These are phyloP conservation scores for Calonectris borealis DNA, from an alignment of 2,113 vertebrate species.

Conservation along the genomic window DNA sequence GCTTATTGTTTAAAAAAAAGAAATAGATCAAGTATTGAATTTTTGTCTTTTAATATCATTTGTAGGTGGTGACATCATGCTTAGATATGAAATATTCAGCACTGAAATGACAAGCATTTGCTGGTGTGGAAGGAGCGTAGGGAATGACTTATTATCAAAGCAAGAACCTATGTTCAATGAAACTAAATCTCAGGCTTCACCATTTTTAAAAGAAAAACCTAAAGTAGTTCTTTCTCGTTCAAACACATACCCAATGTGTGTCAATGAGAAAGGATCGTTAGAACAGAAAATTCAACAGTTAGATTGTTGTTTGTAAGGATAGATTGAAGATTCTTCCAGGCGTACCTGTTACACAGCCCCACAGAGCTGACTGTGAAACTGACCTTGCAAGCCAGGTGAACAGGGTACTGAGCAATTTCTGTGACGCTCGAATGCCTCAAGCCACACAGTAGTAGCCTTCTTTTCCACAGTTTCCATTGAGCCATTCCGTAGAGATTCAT, in stretches of 20 bases:
- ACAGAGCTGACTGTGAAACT: background rate
- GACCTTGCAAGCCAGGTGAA: background rate
- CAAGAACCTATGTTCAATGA: background rate
- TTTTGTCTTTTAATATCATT: background rate
- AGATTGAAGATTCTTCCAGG: background rate
- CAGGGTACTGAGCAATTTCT: background rate
- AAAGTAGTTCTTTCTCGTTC: background rate
- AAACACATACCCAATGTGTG: accelerated
- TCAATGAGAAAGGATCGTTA: background rate
- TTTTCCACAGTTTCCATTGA: background rate
- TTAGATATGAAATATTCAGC: background rate
- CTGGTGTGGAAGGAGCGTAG: background rate
- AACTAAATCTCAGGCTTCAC: background rate
- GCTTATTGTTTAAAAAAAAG: background rate
- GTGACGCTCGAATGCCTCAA: background rate
- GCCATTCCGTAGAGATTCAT: background rate
- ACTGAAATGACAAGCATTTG: background rate
- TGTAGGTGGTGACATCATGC: background rate
- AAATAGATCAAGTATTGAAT: background rate
- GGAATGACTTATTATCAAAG: background rate
- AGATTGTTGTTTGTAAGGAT: background rate
- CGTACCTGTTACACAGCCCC: background rate
- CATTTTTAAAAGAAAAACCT: background rate
- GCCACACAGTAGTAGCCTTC: background rate
- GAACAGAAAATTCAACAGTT: background rate